Percentiles rank a stretch among this genome's conserved stretches.
These are phyloP conservation scores for Myotis findleyi DNA, from an alignment of 2,797 vertebrate species.

Conservation along the genomic window DNA sequence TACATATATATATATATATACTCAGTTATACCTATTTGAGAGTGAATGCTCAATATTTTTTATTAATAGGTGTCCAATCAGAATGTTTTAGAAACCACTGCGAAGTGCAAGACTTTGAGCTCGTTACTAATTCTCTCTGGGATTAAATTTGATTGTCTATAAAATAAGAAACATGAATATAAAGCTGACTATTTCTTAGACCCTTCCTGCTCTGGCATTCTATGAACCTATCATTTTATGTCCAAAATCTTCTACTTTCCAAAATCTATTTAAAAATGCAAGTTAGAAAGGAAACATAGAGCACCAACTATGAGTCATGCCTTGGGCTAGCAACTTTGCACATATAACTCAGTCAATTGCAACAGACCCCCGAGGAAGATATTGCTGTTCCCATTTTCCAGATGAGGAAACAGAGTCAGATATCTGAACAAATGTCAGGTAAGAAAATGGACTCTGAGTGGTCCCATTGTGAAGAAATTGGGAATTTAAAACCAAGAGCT, in stretches of 20 bases:
- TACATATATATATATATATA: too few relatives aligned
- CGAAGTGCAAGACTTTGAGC: background rate
- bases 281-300: background rate
- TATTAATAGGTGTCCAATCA: background rate
- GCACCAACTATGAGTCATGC: background rate
- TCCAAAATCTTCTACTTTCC: background rate
- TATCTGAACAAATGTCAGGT: background rate
- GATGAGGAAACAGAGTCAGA: background rate
- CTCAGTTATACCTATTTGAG: background rate
- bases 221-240: background rate
- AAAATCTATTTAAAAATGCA: background rate
- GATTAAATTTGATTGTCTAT: background rate
- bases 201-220: background rate
- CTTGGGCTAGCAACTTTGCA: background rate
- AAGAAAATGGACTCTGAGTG: background rate
- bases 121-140: background rate
- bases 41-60: background rate
- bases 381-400: background rate
- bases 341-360: background rate
- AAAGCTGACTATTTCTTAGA: conserved; percentile 2
- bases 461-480: background rate
- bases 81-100: background rate
- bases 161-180: background rate
- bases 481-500: conserved; percentile 3
- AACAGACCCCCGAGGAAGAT: background rate